phyloP scores from a whole-genome alignment of 2,888 invertebrate species.

The Stenotaenia linearis region DNA sequence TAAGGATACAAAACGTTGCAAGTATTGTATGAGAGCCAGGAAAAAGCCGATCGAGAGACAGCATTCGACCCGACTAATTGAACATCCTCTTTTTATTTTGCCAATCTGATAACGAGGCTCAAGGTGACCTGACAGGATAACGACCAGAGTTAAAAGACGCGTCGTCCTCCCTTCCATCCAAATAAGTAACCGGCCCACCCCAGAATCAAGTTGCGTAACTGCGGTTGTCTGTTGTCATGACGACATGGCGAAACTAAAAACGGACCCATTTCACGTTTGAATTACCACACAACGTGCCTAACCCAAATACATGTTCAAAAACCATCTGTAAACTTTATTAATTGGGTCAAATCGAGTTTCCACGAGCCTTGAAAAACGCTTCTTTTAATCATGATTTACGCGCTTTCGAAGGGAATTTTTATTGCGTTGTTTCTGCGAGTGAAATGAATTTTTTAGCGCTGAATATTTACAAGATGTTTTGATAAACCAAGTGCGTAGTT shows the following conservation, averaged over 20 bases:
- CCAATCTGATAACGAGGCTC: background rate
- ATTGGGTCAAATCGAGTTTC: no score
- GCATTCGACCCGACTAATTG: background rate
- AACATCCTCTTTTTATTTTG: background rate
- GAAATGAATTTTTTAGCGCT: no score
- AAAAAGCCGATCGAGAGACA: background rate
- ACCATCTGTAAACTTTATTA: no score
- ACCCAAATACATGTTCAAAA: no score
- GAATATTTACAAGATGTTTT: no score
- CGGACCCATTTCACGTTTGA: background rate
- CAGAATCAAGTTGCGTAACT: background rate
- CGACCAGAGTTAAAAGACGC: background rate
- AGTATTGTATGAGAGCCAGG: background rate
- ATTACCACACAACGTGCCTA: no score
- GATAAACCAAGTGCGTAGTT: background rate
- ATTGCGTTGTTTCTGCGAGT: background rate
- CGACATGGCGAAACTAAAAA: background rate
- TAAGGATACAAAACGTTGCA: background rate
- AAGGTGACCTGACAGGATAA: background rate
- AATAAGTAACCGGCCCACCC: background rate
- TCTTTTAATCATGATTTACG: background rate
- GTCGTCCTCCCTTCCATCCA: background rate
- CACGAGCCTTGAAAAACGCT: background rate
- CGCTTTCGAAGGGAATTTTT: background rate
- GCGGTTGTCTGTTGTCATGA: background rate